phyloP scores from a whole-genome alignment of 2,113 vertebrate species.

The Guaruba guarouba region DNA sequence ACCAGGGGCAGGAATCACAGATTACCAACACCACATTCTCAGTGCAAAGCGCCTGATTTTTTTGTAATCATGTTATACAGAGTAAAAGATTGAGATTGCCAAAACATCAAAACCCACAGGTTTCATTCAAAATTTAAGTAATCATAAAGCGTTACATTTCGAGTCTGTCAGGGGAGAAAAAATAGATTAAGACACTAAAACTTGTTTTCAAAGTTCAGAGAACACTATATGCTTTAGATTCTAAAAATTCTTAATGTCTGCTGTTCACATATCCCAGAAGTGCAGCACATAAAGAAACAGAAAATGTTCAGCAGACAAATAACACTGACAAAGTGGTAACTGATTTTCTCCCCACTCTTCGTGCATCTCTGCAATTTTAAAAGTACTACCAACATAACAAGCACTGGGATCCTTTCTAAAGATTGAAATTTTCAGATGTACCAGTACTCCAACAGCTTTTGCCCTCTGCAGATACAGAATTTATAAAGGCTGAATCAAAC shows the following conservation, averaged over 20 bases:
- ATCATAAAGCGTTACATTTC: neutral
- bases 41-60: neutral
- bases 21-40: neutral
- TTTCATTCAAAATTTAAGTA: neutral
- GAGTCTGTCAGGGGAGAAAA: neutral
- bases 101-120: neutral
- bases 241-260: neutral
- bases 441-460: neutral
- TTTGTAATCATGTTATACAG: neutral
- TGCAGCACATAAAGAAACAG: neutral
- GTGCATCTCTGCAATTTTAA: neutral
- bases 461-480: neutral
- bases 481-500: neutral
- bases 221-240: neutral
- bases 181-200: neutral
- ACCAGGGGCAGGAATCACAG: accelerated
- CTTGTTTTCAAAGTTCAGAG: neutral
- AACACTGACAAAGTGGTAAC: neutral
- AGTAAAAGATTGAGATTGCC: neutral
- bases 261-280: neutral
- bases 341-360: neutral
- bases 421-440: neutral
- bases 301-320: neutral
- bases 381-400: neutral
- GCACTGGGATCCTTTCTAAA: neutral